A percentile compares a stretch with the other conserved stretches of the same genome.
These are phyloP conservation scores for Heliconius charithonia DNA, from an alignment of 2,888 invertebrate genomes.

Conservation along the genomic window DNA sequence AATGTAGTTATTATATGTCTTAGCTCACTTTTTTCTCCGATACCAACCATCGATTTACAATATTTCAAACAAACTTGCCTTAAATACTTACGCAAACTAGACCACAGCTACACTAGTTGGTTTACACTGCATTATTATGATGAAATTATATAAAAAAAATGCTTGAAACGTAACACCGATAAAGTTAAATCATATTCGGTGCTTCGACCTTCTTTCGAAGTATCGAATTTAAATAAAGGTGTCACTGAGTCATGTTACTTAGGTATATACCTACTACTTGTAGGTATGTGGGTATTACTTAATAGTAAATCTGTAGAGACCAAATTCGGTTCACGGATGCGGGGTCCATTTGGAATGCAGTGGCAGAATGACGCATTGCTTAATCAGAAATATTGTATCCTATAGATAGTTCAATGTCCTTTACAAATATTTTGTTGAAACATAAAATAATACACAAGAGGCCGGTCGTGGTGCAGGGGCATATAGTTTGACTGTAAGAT, in stretches of 20 bases:
- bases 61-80: background rate
- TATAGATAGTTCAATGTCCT: background rate
- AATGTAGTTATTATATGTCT: background rate
- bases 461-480: no score
- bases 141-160: slow-evolving; percentile 21
- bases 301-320: slow-evolving; percentile 22
- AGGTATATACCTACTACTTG: background rate
- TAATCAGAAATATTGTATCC: background rate
- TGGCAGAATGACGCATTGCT: slow-evolving; percentile 13
- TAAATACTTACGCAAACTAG: slow-evolving; percentile 3
- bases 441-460: background rate
- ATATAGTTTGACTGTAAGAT: no score
- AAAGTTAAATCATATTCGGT: slow-evolving; percentile 5
- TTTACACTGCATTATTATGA: slow-evolving; percentile 3
- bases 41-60: background rate
- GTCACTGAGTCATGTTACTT: slow-evolving; percentile 19
- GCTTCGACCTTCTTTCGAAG: slow-evolving; percentile 29
- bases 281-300: slow-evolving; percentile 30
- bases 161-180: slow-evolving; percentile 5
- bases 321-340: slow-evolving; percentile 40
- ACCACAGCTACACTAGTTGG: background rate
- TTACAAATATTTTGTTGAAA: background rate
- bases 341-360: slow-evolving; percentile 23
- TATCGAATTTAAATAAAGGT: slow-evolving; percentile 31
- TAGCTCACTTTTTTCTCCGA: background rate